Percentiles rank a stretch among this genome's conserved stretches.
Evolutionary conservation across 2,797 vertebrate genomes (phyloP).

Genomic region (Sebastes hubbsi): DNA sequence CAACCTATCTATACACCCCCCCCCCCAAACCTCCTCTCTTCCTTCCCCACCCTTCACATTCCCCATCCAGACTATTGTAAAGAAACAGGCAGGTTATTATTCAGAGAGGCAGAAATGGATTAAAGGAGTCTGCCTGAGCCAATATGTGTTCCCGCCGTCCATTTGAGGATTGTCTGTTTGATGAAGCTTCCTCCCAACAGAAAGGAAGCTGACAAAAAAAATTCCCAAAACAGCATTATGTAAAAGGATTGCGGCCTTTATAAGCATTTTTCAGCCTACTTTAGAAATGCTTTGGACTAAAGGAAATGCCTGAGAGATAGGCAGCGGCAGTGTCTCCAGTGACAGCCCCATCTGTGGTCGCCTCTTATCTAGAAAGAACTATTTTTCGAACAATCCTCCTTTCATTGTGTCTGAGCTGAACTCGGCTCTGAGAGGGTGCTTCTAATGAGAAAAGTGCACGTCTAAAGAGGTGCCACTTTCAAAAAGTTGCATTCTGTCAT

Average conservation of each 20-base stretch:
- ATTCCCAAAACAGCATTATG: conserved; percentile 51
- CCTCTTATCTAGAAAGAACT: conserved; percentile 35
- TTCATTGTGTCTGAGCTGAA: conserved; percentile 28
- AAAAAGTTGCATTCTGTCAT: conserved; percentile 9
- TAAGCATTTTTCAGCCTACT: conserved; percentile 39
- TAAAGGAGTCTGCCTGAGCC: conserved; percentile 61
- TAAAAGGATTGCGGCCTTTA: conserved; percentile 45
- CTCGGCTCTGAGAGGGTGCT: neutral
- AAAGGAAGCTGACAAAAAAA: conserved; percentile 38
- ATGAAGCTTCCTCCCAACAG: conserved; percentile 54
- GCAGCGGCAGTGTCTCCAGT: conserved; percentile 17
- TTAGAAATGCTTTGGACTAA: conserved; percentile 42
- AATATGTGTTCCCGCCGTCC: conserved; percentile 53
- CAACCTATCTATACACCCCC: neutral
- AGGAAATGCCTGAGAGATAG: conserved; percentile 21
- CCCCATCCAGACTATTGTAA: conserved; percentile 32
- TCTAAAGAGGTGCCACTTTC: neutral
- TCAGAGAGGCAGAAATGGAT: conserved; percentile 54
- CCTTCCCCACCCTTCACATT: conserved; percentile 7
- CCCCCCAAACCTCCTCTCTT: neutral
- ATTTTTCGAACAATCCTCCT: conserved; percentile 6
- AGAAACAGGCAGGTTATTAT: conserved; percentile 59
- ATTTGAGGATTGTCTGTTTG: conserved; percentile 59
- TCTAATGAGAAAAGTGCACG: conserved; percentile 25
- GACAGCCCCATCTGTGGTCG: conserved; percentile 18